Evolutionary conservation across 2,888 invertebrate species (phyloP).

Genomic region (Prenolepis imparis): DNA sequence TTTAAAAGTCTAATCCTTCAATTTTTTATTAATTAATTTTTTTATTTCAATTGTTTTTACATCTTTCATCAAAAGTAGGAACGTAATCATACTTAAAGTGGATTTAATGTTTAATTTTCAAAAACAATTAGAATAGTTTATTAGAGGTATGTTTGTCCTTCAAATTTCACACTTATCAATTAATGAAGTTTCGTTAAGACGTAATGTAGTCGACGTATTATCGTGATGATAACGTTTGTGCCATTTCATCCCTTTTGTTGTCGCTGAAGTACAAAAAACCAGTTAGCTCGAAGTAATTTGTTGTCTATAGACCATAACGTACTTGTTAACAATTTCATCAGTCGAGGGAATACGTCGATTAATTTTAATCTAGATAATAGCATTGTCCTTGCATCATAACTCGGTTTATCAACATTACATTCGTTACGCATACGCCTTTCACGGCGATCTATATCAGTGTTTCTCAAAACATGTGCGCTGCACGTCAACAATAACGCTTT

Average conservation of each 20-base stretch:
- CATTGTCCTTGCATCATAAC: slow-evolving; percentile 27
- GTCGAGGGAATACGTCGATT: slow-evolving; percentile 37
- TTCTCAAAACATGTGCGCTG: slow-evolving; percentile 12
- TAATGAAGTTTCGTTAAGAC: slow-evolving; percentile 37
- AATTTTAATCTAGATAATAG: slow-evolving; percentile 59
- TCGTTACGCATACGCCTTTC: slow-evolving; percentile 34
- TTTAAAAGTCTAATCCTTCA: neutral
- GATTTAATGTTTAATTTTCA: slow-evolving; percentile 32
- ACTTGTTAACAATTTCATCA: slow-evolving; percentile 44
- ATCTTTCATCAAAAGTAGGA: neutral
- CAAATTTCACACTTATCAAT: neutral
- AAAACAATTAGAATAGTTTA: neutral
- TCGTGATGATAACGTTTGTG: slow-evolving; percentile 26
- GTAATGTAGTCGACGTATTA: slow-evolving; percentile 24
- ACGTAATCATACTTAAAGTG: neutral
- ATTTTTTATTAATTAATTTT: neutral
- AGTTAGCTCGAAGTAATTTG: neutral
- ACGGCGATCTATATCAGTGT: slow-evolving; percentile 20
- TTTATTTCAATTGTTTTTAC: slow-evolving; percentile 1
- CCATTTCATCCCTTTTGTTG: neutral
- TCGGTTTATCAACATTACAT: slow-evolving; percentile 15
- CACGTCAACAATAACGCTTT: neutral
- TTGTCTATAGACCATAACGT: neutral
- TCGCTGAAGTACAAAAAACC: neutral
- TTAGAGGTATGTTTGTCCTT: neutral